Conservation (phyloP, 2,888 invertebrate species). For the Drosophila subsilvestris region DNA sequence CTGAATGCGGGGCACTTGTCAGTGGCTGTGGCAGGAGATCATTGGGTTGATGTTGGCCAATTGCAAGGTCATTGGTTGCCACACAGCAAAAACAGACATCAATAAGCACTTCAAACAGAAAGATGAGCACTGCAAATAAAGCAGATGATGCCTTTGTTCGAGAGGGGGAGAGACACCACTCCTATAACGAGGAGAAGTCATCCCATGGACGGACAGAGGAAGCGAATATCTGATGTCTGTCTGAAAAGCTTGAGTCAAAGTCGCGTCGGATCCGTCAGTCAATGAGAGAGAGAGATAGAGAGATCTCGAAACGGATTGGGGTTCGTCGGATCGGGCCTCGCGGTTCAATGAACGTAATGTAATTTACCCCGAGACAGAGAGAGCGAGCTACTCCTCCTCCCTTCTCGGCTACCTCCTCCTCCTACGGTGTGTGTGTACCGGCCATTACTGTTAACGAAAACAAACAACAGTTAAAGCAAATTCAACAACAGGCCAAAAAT, state of each 20-base stretch:
- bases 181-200: constrained; percentile 5
- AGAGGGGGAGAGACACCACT: constrained; percentile 12
- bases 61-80: constrained; percentile 72
- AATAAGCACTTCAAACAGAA: constrained; percentile 41
- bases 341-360: constrained; percentile 73
- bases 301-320: neutral
- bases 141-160: constrained; percentile 38
- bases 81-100: constrained; percentile 51
- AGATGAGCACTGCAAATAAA: constrained; percentile 43
- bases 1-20: constrained; percentile 34
- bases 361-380: constrained; percentile 45
- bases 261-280: constrained; percentile 29
- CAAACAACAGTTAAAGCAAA: constrained; percentile 70
- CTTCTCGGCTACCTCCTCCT: neutral
- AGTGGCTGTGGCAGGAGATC: constrained; percentile 25
- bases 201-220: constrained; percentile 23
- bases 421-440: constrained; percentile 29
- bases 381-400: constrained; percentile 5
- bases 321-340: constrained; percentile 15
- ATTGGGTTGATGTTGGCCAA: constrained; percentile 57
- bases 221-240: constrained; percentile 23
- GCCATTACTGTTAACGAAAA: constrained; percentile 72
- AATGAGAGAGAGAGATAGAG: constrained; percentile 33
- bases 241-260: constrained; percentile 45
- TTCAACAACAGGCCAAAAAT: constrained; percentile 51